Conservation (phyloP, 2,888 invertebrate genomes). For the Amorpha juglandis region DNA sequence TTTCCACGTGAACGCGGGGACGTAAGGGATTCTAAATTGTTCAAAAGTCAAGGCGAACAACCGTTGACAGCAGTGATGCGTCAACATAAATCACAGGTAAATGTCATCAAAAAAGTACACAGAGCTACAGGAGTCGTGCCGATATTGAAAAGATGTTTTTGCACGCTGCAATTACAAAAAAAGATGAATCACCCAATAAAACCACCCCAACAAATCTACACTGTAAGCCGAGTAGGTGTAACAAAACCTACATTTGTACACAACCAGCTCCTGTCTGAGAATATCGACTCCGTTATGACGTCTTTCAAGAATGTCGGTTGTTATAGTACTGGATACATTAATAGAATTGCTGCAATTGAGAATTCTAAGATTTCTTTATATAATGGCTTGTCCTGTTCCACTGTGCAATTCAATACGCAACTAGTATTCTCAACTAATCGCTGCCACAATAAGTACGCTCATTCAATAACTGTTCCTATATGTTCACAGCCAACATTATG, state of each 20-base stretch:
- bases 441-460: background rate
- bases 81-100: slow-evolving; percentile 34
- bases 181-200: slow-evolving; percentile 26
- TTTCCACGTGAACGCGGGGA: background rate
- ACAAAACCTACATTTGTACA: slow-evolving; percentile 26
- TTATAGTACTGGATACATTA: background rate
- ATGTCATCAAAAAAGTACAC: slow-evolving; percentile 33
- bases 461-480: slow-evolving; percentile 8
- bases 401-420: background rate
- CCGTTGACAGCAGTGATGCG: slow-evolving; percentile 21
- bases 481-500: slow-evolving; percentile 5
- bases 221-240: slow-evolving; percentile 34
- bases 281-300: background rate
- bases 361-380: background rate
- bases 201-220: slow-evolving; percentile 30
- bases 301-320: background rate
- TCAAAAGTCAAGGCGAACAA: slow-evolving; percentile 16
- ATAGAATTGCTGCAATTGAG: slow-evolving; percentile 2
- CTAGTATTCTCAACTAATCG: background rate
- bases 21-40: background rate
- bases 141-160: slow-evolving; percentile 52
- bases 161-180: slow-evolving; percentile 48
- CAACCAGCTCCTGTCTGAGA: background rate
- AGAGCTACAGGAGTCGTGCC: slow-evolving; percentile 41
- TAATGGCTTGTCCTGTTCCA: background rate